phyloP scores from a whole-genome alignment of 2,888 invertebrate species.

The Cephus nigrinus region DNA sequence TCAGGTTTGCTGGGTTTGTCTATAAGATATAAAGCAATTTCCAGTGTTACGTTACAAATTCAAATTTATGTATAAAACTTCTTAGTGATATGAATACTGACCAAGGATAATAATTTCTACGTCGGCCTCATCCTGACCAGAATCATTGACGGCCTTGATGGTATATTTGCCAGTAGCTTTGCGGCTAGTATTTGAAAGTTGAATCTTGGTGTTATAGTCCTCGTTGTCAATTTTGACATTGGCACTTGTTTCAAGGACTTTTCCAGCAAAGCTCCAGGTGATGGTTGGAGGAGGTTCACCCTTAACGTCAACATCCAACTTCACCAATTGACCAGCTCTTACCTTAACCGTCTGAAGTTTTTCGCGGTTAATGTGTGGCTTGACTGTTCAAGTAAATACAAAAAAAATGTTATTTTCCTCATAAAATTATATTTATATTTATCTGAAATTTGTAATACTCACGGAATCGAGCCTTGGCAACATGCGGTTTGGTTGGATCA shows the following conservation, averaged over 20 bases:
- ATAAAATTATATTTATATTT: conserved; percentile 3
- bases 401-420: conserved; percentile 9
- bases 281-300: conserved; percentile 97
- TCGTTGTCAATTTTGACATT: conserved; percentile 86
- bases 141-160: conserved; percentile 91
- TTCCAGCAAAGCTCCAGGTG: conserved; percentile 80
- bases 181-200: conserved; percentile 82
- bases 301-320: conserved; percentile 92
- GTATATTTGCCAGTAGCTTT: conserved; percentile 91
- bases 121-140: conserved; percentile 93
- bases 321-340: conserved; percentile 89
- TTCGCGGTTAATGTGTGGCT: conserved; percentile 94
- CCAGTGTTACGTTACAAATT: background rate
- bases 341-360: conserved; percentile 90
- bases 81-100: conserved; percentile 52
- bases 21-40: conserved; percentile 44
- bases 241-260: conserved; percentile 76
- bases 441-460: conserved; percentile 64
- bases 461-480: conserved; percentile 89
- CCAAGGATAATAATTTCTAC: conserved; percentile 90
- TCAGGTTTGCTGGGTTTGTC: conserved; percentile 90
- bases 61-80: background rate
- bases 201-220: conserved; percentile 90
- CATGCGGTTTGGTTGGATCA: conserved; percentile 87
- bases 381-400: conserved; percentile 72